Percentiles rank a stretch among this genome's conserved stretches.
phyloP scores from a whole-genome alignment of 1,140 invertebrate species.

The Drosophila arizonae region DNA sequence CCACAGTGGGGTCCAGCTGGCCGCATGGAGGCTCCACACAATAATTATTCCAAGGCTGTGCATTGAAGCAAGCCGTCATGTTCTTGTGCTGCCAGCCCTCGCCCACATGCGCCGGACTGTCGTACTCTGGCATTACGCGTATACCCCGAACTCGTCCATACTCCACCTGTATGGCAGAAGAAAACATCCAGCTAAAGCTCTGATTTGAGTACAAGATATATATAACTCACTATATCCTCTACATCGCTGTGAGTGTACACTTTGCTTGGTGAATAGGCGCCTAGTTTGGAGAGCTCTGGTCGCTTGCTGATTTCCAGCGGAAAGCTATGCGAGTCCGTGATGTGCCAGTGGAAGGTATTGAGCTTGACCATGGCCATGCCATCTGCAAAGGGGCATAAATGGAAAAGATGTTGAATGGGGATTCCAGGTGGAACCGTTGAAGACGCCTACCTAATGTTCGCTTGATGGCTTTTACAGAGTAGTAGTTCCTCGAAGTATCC shows the following conservation, averaged over 20 bases:
- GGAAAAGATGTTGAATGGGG: not conserved
- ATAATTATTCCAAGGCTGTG: constrained; percentile 89
- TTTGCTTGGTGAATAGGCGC: constrained; percentile 88
- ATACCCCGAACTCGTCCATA: constrained; percentile 90
- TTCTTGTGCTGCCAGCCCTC: constrained; percentile 92
- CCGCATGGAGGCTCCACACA: constrained; percentile 95
- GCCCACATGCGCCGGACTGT: constrained; percentile 93
- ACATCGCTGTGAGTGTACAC: constrained; percentile 85
- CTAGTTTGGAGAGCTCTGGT: constrained; percentile 88
- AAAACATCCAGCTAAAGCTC: not conserved
- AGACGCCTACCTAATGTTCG: constrained; percentile 85
- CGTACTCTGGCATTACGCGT: constrained; percentile 92
- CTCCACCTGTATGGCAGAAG: constrained; percentile 62
- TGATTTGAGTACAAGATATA: not conserved
- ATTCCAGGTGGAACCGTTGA: not conserved
- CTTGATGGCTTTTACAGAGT: constrained; percentile 87
- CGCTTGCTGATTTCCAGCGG: constrained; percentile 88
- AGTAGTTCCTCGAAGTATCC: constrained; percentile 90
- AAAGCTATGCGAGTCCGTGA: constrained; percentile 94
- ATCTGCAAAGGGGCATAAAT: constrained; percentile 82
- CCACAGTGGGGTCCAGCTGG: constrained; percentile 90
- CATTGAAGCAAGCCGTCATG: constrained; percentile 87
- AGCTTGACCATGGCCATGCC: constrained; percentile 92
- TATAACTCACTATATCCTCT: constrained; percentile 84
- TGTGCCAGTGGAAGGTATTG: constrained; percentile 95